Percentiles rank a stretch among this genome's conserved stretches.
phyloP scores from a whole-genome alignment of 1,140 invertebrate species.

The Leptonema lineaticorne region DNA sequence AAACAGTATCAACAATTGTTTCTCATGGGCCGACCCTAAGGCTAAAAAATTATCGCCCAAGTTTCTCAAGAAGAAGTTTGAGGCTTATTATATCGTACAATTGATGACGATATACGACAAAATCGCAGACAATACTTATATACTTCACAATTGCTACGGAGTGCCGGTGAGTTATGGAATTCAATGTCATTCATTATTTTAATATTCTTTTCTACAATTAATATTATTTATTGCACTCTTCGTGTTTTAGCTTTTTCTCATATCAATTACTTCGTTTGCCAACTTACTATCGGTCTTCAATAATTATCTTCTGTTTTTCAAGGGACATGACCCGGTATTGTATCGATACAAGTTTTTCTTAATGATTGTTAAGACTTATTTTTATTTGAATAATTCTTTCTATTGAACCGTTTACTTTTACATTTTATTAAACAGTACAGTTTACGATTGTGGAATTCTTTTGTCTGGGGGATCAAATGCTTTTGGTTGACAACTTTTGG shows the following conservation, averaged over 20 bases:
- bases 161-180: slow-evolving; percentile 6
- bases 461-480: not conserved
- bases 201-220: not conserved
- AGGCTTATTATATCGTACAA: slow-evolving; percentile 8
- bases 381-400: not conserved
- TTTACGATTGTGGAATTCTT: not conserved
- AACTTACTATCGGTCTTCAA: slow-evolving; percentile 17
- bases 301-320: slow-evolving; percentile 8
- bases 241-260: slow-evolving; percentile 13
- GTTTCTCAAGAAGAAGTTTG: slow-evolving; percentile 11
- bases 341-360: too few relatives aligned
- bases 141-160: slow-evolving; percentile 17
- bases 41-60: not conserved
- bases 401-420: not conserved
- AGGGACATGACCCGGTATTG: not conserved
- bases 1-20: not conserved
- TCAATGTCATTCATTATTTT: not conserved
- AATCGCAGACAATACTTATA: slow-evolving; percentile 18
- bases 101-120: slow-evolving; percentile 23
- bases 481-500: slow-evolving; percentile 10
- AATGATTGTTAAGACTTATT: too few relatives aligned
- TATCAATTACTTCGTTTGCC: slow-evolving; percentile 14
- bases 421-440: not conserved
- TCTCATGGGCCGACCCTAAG: not conserved
- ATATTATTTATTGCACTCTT: not conserved